These are phyloP conservation scores for Ariolimax columbianus DNA, from an alignment of 2,888 invertebrate genomes.

Conservation along the genomic window DNA sequence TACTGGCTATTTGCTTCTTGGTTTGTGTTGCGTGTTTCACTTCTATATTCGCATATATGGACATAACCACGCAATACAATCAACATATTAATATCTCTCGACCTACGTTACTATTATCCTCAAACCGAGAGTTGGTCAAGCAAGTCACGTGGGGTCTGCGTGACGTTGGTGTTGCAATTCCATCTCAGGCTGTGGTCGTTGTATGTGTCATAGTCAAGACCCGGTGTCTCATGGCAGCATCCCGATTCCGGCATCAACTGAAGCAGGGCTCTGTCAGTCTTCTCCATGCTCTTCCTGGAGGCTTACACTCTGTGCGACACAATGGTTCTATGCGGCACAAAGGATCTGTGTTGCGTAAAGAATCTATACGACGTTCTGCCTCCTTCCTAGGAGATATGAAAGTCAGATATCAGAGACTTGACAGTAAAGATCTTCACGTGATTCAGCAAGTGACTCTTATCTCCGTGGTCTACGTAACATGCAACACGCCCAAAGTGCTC, in stretches of 20 bases:
- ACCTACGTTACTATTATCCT: neutral
- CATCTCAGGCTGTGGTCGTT: neutral
- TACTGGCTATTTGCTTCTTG: neutral
- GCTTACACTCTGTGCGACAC: too few species aligned
- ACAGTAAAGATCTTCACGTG: neutral
- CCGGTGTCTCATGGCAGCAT: neutral
- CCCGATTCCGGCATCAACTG: neutral
- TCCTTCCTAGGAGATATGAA: neutral
- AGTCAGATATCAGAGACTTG: neutral
- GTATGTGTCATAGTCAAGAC: constrained; percentile 26
- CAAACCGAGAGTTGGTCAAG: constrained; percentile 7
- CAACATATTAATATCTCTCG: neutral
- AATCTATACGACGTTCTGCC: neutral
- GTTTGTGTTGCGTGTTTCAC: neutral
- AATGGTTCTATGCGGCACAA: too few species aligned
- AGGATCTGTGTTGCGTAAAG: neutral
- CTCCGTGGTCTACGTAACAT: neutral
- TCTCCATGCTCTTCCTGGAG: neutral
- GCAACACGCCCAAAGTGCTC: neutral
- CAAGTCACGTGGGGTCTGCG: neutral
- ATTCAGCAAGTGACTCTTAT: neutral
- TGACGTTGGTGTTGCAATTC: neutral
- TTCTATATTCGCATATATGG: constrained; percentile 10
- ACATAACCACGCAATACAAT: neutral
- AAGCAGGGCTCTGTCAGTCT: neutral